Evolutionary conservation across 2,797 vertebrate species (phyloP), one percentile per base, ranked within the genome.

Genomic region (Neosilurus mollespiculum): DNA sequence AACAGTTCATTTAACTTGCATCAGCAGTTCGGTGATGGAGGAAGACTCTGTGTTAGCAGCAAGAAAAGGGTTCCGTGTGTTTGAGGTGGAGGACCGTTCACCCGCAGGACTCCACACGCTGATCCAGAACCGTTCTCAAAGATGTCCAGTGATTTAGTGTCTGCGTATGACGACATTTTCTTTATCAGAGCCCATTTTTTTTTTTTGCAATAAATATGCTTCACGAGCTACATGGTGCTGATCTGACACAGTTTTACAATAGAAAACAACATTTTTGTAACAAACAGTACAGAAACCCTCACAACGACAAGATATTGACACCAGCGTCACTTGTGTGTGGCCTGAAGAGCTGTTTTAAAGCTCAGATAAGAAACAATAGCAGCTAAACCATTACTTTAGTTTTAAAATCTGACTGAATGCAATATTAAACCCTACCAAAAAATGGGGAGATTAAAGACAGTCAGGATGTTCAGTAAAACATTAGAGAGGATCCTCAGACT

Each of bases 31-130:
- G 77, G 65, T 78, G 34, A 81, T 58, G 56, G 75, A 85, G 84
- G 84, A 85, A 86, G 81, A 86, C 69, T 79, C 12, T 16, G 24
- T 75, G 78, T 83, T 86, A 73, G 82, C 83, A 81, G 73, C 79
- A 86, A 79, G 76, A 51, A 51, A 79, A 84, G 51, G 73, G 24
- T 69, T 70, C 30, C 30, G 71, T 66, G 81, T 80, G 58, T 83
- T 67, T 65, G 20, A n/a, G 62, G 78, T 14, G 71, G 20, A 56
- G 30, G 58, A 67, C 26, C 30, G 24, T 8, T 58, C 67, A n/a
- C 66, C 59, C 54, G 16, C 71, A 18, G 88, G 91, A 91, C 90
- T 62, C 16, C 70, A 64, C n/a, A 10, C 30, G 20, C 72, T 20
- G 72, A 67, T 58, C 67, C 20, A 49, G 34, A 70, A 22, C 71